Conservation (phyloP, 2,797 vertebrate species). For the Arctocebus calabarensis region DNA sequence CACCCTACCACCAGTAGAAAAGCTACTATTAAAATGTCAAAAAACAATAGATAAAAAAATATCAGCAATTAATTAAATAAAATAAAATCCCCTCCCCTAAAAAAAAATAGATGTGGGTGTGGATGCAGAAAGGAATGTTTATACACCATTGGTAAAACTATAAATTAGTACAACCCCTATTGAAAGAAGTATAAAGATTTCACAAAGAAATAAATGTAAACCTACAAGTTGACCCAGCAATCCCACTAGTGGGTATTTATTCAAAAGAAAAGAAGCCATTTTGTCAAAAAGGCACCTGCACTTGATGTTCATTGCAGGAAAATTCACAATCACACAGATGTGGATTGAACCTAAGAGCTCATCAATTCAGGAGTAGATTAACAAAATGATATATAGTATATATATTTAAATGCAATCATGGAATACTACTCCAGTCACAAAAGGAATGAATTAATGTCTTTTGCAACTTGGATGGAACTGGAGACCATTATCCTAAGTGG, state of each 20-base stretch:
- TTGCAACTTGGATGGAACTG: not conserved
- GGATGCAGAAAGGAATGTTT: not conserved
- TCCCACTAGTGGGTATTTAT: not conserved
- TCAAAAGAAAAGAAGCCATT: not conserved
- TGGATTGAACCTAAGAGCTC: not conserved
- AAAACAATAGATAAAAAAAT: not conserved
- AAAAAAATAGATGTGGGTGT: not conserved
- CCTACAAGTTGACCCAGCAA: not conserved
- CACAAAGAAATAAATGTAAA: not conserved
- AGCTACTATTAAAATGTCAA: not conserved
- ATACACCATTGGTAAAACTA: not conserved
- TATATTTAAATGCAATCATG: not conserved
- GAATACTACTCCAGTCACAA: not conserved
- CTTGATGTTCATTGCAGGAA: not conserved
- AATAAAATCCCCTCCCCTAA: too few relatives aligned
- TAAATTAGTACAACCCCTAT: not conserved
- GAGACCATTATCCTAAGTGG: not conserved
- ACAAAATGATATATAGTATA: not conserved
- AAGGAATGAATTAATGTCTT: too few relatives aligned
- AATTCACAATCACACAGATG: not conserved
- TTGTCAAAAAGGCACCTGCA: not conserved
- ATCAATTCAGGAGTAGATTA: not conserved
- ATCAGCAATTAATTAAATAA: too few relatives aligned
- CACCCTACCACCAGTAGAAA: too few relatives aligned
- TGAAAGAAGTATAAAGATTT: not conserved